Conservation (phyloP, 2,113 vertebrate genomes). For the Noturus placidus region DNA sequence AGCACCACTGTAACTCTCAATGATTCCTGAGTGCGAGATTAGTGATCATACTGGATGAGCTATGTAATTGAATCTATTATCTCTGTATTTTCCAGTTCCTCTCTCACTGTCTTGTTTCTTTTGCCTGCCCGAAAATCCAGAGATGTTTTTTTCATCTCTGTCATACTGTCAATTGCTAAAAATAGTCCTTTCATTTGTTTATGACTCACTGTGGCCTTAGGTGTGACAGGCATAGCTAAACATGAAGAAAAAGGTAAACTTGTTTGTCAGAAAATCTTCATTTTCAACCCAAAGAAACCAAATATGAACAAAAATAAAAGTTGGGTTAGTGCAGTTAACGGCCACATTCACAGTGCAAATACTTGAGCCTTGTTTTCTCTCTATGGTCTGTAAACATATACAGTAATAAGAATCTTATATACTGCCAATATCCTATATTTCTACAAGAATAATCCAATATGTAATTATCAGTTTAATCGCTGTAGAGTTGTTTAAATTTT, state of each 20-base stretch:
- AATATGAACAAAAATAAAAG: neutral
- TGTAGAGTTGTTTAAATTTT: neutral
- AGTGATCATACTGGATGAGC: neutral
- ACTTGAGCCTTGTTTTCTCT: neutral
- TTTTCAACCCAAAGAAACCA: neutral
- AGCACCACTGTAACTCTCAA: no score
- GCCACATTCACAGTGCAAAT: neutral
- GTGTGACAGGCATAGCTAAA: slow-evolving; percentile 28
- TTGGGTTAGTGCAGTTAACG: neutral
- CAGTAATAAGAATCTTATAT: no score
- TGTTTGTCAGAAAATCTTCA: neutral
- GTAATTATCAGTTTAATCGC: neutral
- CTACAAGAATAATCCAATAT: neutral
- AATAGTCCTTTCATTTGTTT: slow-evolving; percentile 43
- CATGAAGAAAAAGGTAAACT: slow-evolving; percentile 18
- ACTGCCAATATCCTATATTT: no score
- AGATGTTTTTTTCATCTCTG: slow-evolving; percentile 23
- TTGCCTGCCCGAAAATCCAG: slow-evolving; percentile 15
- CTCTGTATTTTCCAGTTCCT: neutral
- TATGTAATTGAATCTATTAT: neutral
- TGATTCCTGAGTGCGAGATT: neutral
- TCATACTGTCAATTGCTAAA: slow-evolving; percentile 35
- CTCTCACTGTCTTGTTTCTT: slow-evolving; percentile 4
- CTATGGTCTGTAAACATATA: no score
- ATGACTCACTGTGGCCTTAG: slow-evolving; percentile 42